Conservation (phyloP, 2,797 vertebrate genomes). For the Gymnothorax reevesii region DNA sequence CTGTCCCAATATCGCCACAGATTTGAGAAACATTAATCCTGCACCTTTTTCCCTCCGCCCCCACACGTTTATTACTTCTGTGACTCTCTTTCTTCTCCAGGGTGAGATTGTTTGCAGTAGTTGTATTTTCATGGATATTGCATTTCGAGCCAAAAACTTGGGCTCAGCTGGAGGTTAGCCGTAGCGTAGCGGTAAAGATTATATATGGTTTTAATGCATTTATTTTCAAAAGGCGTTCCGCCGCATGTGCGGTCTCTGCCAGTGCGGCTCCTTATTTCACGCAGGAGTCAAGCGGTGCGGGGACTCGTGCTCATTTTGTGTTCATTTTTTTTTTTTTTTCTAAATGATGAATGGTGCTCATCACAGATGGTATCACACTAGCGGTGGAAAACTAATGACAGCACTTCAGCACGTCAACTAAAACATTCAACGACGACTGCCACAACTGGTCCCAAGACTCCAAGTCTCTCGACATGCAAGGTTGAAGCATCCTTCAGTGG, state of each 20-base stretch:
- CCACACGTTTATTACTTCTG: constrained; percentile 18
- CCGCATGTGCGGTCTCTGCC: background rate
- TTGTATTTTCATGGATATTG: background rate
- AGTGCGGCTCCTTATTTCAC: background rate
- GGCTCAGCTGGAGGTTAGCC: background rate
- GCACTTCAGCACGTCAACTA: background rate
- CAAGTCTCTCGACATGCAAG: background rate
- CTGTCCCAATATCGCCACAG: constrained; percentile 8
- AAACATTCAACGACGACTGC: constrained; percentile 7
- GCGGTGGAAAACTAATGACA: background rate
- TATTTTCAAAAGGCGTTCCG: background rate
- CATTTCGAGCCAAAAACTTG: constrained; percentile 6
- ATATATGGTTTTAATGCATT: background rate
- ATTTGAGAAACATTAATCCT: constrained; percentile 32
- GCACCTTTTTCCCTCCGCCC: background rate
- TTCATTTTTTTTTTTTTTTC: no score
- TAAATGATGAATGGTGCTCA: background rate
- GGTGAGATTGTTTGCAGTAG: constrained; percentile 7
- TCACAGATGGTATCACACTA: background rate
- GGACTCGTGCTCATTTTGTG: background rate
- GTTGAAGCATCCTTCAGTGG: background rate
- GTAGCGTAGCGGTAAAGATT: background rate
- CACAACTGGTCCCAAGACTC: background rate
- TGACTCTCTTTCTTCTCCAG: background rate
- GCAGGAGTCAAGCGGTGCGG: background rate